Evolutionary conservation across 2,888 invertebrate genomes (phyloP).

Genomic region (Hipparchia semele): DNA sequence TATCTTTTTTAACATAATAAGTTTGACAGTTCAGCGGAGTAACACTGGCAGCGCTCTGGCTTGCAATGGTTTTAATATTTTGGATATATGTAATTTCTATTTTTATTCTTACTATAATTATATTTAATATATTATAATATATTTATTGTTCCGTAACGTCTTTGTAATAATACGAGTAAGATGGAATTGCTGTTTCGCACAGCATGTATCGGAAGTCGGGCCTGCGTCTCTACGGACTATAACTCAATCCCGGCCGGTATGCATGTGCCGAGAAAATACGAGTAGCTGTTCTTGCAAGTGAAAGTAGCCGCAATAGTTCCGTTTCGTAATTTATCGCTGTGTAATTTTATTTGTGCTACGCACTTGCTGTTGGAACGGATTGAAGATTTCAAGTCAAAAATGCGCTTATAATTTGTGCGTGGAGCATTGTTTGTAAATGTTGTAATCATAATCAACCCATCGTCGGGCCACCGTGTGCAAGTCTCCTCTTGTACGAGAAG

Average conservation of each 20-base stretch:
- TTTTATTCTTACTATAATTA: too few species aligned
- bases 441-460: neutral
- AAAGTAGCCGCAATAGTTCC: conserved; percentile 74
- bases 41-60: too few species aligned
- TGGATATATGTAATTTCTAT: too few species aligned
- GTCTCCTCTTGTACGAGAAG: too few species aligned
- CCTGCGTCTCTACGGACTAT: neutral
- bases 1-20: too few species aligned
- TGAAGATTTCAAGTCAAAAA: conserved; percentile 12
- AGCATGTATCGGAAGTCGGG: neutral
- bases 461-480: too few species aligned
- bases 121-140: too few species aligned
- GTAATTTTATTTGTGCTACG: conserved; percentile 47
- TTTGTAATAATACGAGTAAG: neutral
- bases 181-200: neutral
- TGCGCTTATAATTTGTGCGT: neutral
- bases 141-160: too few species aligned
- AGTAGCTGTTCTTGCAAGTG: conserved; percentile 67
- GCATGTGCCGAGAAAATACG: conserved; percentile 61
- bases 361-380: conserved; percentile 32
- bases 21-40: too few species aligned
- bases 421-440: neutral
- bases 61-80: too few species aligned
- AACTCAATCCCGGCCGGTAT: conserved; percentile 45
- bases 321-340: conserved; percentile 69